Evolutionary conservation across 2,888 invertebrate species (phyloP).

Genomic region (Habrosyne pyritoides): DNA sequence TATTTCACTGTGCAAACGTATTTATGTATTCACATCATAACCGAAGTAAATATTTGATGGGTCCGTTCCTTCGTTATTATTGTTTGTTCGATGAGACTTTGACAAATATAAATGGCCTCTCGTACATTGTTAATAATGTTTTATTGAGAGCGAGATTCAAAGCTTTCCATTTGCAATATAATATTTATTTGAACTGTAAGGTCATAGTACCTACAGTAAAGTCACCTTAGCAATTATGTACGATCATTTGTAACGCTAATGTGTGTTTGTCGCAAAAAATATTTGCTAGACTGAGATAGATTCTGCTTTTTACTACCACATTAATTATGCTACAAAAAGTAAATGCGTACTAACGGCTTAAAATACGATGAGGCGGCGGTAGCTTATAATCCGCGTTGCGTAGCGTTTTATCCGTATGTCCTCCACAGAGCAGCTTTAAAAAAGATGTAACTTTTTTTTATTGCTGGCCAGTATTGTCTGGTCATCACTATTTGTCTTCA

Average conservation of each 20-base stretch:
- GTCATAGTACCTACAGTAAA: not conserved
- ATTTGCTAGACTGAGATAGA: too few relatives aligned
- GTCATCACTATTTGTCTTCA: too few relatives aligned
- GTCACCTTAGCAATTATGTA: not conserved
- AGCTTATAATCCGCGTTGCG: too few relatives aligned
- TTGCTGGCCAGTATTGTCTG: too few relatives aligned
- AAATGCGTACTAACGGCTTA: too few relatives aligned
- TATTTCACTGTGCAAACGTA: constrained; percentile 56
- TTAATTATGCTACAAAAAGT: too few relatives aligned
- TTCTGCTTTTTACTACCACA: too few relatives aligned
- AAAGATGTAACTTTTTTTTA: too few relatives aligned
- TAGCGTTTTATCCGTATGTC: too few relatives aligned
- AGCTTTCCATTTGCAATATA: not conserved
- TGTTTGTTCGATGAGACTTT: constrained; percentile 36
- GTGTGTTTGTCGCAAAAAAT: too few relatives aligned
- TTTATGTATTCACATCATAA: constrained; percentile 51
- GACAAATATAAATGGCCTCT: constrained; percentile 20
- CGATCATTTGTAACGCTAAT: not conserved
- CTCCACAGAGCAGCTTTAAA: too few relatives aligned
- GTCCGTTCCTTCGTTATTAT: constrained; percentile 40
- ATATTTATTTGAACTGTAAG: not conserved
- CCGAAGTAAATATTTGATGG: constrained; percentile 45
- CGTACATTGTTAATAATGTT: constrained; percentile 15
- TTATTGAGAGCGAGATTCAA: not conserved
- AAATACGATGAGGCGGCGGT: too few relatives aligned